Conservation (phyloP, 1,140 invertebrate species). For the Laupala kohalensis region DNA sequence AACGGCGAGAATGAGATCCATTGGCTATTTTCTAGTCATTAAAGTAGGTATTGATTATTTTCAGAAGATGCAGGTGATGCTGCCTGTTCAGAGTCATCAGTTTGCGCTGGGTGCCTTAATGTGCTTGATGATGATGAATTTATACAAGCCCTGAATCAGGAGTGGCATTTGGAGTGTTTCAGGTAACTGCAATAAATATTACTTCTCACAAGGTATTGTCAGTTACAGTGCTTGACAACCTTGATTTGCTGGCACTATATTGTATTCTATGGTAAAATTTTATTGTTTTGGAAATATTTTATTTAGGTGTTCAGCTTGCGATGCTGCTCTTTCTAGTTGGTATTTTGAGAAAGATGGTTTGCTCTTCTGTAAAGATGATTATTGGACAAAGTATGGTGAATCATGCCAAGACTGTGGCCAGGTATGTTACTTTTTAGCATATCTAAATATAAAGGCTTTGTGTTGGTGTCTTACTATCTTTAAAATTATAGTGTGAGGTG, state of each 20-base stretch:
- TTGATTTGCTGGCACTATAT: neutral
- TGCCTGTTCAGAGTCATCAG: conserved; percentile 3
- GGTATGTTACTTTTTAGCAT: conserved; percentile 30
- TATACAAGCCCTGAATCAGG: conserved; percentile 62
- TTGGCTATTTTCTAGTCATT: neutral
- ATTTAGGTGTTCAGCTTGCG: conserved; percentile 73
- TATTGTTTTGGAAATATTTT: conserved; percentile 12
- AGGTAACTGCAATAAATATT: conserved; percentile 46
- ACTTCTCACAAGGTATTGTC: no score
- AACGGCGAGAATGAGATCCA: neutral
- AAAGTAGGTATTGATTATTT: neutral
- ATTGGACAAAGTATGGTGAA: conserved; percentile 77
- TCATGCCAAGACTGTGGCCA: conserved; percentile 76
- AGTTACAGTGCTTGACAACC: no score
- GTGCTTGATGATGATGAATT: conserved; percentile 58
- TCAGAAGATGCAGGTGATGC: conserved; percentile 6
- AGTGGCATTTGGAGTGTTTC: conserved; percentile 81
- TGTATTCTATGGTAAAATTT: conserved; percentile 8
- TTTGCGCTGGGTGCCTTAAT: conserved; percentile 62
- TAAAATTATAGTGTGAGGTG: no score
- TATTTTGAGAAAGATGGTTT: conserved; percentile 86
- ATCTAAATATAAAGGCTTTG: no score
- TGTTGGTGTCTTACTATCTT: neutral
- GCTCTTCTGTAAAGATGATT: conserved; percentile 80
- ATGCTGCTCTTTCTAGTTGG: conserved; percentile 70